Evolutionary conservation across 2,797 vertebrate species (phyloP).

Genomic region (Gymnopithys bicolor): DNA sequence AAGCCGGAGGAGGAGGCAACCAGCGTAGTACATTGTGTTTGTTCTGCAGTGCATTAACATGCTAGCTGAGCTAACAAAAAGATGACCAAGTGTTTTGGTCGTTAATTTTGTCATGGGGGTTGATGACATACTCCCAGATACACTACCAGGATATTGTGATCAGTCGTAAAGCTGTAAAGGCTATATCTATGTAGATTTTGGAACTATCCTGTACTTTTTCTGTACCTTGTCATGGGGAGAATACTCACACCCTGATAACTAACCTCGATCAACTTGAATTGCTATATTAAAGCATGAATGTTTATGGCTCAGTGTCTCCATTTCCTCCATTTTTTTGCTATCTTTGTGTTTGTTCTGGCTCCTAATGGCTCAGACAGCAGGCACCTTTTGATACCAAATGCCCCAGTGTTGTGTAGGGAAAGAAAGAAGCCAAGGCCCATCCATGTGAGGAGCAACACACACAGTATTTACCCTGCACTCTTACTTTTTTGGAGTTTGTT

Average conservation of each 20-base stretch:
- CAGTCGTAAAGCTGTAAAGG: neutral
- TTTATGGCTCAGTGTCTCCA: neutral
- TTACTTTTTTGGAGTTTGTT: neutral
- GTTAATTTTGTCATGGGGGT: neutral
- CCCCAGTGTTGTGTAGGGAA: neutral
- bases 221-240: neutral
- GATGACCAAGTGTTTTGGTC: constrained; percentile 5
- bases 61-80: constrained; percentile 8
- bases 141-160: neutral
- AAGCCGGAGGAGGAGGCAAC: neutral
- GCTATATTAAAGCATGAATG: neutral
- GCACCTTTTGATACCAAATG: neutral
- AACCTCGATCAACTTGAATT: neutral
- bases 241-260: neutral
- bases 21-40: neutral
- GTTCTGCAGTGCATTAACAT: neutral
- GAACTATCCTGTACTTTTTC: neutral
- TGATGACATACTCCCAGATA: neutral
- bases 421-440: neutral
- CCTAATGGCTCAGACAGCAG: neutral
- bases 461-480: neutral
- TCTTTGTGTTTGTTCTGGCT: constrained; percentile 25
- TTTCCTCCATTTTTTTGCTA: neutral
- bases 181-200: neutral
- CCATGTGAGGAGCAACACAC: neutral